Conservation (phyloP, 2,888 invertebrate species). For the Drosophila neotestacea region DNA sequence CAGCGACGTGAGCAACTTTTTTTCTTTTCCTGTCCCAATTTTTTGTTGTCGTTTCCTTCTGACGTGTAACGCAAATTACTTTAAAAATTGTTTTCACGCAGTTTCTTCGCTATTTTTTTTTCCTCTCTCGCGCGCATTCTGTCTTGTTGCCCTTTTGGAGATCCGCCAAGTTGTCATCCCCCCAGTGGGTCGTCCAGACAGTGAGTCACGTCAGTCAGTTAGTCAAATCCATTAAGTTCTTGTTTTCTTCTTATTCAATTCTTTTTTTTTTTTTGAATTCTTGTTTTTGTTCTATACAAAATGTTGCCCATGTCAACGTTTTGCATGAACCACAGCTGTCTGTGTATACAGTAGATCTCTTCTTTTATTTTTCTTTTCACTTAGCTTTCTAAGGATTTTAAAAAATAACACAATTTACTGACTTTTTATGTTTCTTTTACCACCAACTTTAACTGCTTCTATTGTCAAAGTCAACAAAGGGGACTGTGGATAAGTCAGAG, state of each 20-base stretch:
- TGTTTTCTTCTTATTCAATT: conserved; percentile 19
- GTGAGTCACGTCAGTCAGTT: conserved; percentile 59
- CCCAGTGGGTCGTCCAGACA: conserved; percentile 2
- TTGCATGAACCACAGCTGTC: conserved; percentile 43
- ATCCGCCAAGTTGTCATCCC: conserved; percentile 37
- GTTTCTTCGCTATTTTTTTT: conserved; percentile 45
- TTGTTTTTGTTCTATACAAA: conserved; percentile 41
- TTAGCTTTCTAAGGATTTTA: conserved; percentile 31
- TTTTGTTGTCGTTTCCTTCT: conserved; percentile 9
- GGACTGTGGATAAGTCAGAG: background rate
- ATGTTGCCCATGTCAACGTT: conserved; percentile 58
- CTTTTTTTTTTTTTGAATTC: conserved; percentile 18
- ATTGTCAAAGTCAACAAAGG: conserved; percentile 13
- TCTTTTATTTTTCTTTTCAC: conserved; percentile 28
- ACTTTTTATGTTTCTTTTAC: conserved; percentile 42
- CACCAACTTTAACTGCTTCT: conserved; percentile 28
- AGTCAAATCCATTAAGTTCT: conserved; percentile 77
- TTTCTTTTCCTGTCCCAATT: conserved; percentile 19
- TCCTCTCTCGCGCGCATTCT: conserved; percentile 42
- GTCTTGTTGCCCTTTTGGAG: conserved; percentile 67
- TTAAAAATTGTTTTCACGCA: conserved; percentile 68
- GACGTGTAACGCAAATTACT: conserved; percentile 69
- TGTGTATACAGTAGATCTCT: conserved; percentile 31
- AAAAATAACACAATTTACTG: conserved; percentile 54
- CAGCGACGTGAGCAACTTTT: conserved; percentile 27